A percentile compares a stretch with the other conserved stretches of the same genome.
These are phyloP conservation scores for Actenoides hombroni DNA, from an alignment of 2,113 vertebrate species.

Conservation along the genomic window DNA sequence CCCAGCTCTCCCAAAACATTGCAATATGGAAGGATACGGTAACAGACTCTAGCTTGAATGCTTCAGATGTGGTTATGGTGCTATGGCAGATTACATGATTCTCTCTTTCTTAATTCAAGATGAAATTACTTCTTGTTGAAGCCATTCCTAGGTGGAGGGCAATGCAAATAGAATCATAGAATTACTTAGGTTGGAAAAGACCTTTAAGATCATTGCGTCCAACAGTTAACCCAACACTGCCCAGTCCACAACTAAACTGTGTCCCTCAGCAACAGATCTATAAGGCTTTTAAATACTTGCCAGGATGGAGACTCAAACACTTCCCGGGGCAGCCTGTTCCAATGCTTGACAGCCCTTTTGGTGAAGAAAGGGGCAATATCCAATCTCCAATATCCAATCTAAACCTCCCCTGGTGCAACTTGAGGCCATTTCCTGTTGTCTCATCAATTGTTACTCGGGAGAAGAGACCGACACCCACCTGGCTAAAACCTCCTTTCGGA, in stretches of 20 bases:
- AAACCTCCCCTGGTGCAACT: background rate
- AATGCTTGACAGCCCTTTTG: background rate
- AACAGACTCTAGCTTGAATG: background rate
- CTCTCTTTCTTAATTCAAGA: background rate
- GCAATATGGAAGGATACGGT: background rate
- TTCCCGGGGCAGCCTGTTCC: background rate
- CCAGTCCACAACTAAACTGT: background rate
- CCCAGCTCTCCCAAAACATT: background rate
- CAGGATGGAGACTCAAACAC: background rate
- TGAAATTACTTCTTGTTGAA: background rate
- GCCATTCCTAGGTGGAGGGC: background rate
- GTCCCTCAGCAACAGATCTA: background rate
- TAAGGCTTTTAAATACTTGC: background rate
- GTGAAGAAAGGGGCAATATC: background rate
- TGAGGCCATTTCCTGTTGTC: background rate
- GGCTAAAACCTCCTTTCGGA: background rate
- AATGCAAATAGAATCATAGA: background rate
- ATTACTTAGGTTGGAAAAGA: background rate
- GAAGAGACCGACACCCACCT: background rate
- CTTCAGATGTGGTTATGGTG: background rate
- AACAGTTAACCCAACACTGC: background rate
- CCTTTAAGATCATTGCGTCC: background rate
- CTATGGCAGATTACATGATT: rapidly evolving
- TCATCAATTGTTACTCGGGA: too few relatives aligned
- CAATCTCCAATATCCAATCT: background rate